Percentiles rank a stretch among this genome's conserved stretches.
These are phyloP conservation scores for Zhuqinia jingwanae DNA, from an alignment of 2,888 invertebrate genomes.

Conservation along the genomic window DNA sequence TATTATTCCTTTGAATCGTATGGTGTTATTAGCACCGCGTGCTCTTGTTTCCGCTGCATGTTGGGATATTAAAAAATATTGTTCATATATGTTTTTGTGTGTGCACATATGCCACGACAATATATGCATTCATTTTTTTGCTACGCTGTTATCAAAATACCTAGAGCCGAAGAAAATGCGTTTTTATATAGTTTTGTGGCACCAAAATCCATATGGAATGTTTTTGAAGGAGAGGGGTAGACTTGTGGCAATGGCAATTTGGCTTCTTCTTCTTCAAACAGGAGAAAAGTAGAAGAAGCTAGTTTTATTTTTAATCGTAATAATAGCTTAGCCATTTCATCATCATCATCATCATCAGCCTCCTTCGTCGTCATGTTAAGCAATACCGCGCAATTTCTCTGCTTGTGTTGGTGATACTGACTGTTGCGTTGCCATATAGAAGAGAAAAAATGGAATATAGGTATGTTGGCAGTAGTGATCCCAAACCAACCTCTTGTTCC, in stretches of 20 bases:
- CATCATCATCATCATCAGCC: constrained; percentile 64
- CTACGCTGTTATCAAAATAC: too few relatives aligned
- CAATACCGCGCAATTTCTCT: constrained; percentile 56
- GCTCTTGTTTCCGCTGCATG: too few relatives aligned
- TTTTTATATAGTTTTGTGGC: too few relatives aligned
- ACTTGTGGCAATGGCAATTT: constrained; percentile 42
- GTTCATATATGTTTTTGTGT: too few relatives aligned
- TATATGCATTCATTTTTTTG: too few relatives aligned
- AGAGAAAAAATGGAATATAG: too few relatives aligned
- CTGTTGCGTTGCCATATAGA: too few relatives aligned
- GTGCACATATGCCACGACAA: too few relatives aligned
- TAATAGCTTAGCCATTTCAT: constrained; percentile 65
- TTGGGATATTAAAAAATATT: too few relatives aligned
- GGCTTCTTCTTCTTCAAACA: constrained; percentile 19
- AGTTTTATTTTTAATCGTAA: constrained; percentile 72
- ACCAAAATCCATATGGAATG: background rate
- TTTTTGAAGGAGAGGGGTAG: constrained; percentile 4
- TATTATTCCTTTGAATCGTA: too few relatives aligned
- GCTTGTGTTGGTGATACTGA: background rate
- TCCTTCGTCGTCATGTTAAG: constrained; percentile 53
- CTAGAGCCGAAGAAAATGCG: too few relatives aligned
- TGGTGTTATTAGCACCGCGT: too few relatives aligned
- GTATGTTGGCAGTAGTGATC: background rate
- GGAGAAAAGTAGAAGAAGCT: constrained; percentile 42
- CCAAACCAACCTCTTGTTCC: constrained; percentile 2